phyloP scores from a whole-genome alignment of 2,113 vertebrate genomes.

The Gymnocephalus cernua region DNA sequence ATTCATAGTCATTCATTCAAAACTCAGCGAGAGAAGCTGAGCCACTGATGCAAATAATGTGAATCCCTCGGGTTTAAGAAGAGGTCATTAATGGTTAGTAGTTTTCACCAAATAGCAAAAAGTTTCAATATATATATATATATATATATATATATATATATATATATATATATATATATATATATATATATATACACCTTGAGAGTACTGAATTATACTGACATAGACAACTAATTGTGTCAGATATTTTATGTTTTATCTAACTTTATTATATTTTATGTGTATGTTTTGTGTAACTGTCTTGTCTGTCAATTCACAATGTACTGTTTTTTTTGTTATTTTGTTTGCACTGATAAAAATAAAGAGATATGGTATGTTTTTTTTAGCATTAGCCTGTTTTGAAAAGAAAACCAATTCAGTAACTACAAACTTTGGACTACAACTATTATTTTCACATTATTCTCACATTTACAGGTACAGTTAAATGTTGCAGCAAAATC shows the following conservation, averaged over 20 bases:
- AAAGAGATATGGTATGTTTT: too few relatives aligned
- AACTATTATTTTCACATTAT: not conserved
- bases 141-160: too few relatives aligned
- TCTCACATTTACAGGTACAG: not conserved
- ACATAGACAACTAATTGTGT: not conserved
- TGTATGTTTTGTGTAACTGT: not conserved
- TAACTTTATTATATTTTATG: too few relatives aligned
- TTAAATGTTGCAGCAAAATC: too few relatives aligned
- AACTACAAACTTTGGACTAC: not conserved
- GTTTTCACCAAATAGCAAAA: not conserved
- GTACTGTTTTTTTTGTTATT: not conserved
- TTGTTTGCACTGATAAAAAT: not conserved
- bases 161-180: too few relatives aligned
- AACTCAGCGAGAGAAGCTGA: conserved; percentile 19
- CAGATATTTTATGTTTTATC: not conserved
- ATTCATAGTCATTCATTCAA: conserved; percentile 41
- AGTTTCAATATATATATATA: not conserved
- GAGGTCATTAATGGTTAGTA: not conserved
- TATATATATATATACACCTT: not conserved
- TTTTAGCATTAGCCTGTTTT: too few relatives aligned
- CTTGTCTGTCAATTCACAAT: not conserved
- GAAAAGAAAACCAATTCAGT: not conserved
- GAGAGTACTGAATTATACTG: not conserved
- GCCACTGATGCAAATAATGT: not conserved
- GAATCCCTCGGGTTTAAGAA: not conserved